phyloP scores from a whole-genome alignment of 2,797 vertebrate genomes.

The Thalassophryne amazonica region DNA sequence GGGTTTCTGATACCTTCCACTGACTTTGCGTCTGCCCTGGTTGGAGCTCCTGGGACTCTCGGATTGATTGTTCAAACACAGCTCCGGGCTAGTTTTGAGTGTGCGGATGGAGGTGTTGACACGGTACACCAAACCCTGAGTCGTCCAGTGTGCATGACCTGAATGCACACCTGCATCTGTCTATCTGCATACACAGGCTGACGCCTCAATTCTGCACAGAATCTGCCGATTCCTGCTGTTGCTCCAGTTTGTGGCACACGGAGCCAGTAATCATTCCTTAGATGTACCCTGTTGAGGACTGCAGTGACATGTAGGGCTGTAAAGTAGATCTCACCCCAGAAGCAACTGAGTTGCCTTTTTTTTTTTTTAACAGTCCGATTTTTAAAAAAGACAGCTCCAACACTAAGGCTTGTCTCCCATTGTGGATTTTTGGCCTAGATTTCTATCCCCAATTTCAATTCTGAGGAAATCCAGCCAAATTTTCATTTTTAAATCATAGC shows the following conservation, averaged over 20 bases:
- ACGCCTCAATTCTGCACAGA: background rate
- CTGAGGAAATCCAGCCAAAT: too few species aligned
- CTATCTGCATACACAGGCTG: background rate
- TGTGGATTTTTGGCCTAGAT: too few species aligned
- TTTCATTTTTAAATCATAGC: too few species aligned
- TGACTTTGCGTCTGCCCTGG: slow-evolving; percentile 10
- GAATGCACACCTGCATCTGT: slow-evolving; percentile 10
- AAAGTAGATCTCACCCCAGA: too few species aligned
- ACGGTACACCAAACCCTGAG: slow-evolving; percentile 10
- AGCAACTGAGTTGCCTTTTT: too few species aligned
- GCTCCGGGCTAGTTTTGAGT: slow-evolving; percentile 6
- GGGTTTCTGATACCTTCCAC: slow-evolving; percentile 43
- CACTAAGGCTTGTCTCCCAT: too few species aligned
- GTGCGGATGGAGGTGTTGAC: background rate
- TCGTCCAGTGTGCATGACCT: slow-evolving; percentile 2
- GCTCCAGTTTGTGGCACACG: background rate
- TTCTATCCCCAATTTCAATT: too few species aligned
- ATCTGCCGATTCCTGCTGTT: slow-evolving; percentile 12
- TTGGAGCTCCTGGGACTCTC: slow-evolving; percentile 17
- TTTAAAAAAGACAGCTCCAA: too few species aligned
- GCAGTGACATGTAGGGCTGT: too few species aligned
- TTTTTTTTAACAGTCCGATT: too few species aligned
- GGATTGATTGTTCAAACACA: slow-evolving; percentile 46
- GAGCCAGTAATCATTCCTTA: background rate
- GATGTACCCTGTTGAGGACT: too few species aligned